Percentiles rank a stretch among this genome's conserved stretches.
These are phyloP conservation scores for Chymomyza fuscimana DNA, from an alignment of 2,888 invertebrate species.

Conservation along the genomic window DNA sequence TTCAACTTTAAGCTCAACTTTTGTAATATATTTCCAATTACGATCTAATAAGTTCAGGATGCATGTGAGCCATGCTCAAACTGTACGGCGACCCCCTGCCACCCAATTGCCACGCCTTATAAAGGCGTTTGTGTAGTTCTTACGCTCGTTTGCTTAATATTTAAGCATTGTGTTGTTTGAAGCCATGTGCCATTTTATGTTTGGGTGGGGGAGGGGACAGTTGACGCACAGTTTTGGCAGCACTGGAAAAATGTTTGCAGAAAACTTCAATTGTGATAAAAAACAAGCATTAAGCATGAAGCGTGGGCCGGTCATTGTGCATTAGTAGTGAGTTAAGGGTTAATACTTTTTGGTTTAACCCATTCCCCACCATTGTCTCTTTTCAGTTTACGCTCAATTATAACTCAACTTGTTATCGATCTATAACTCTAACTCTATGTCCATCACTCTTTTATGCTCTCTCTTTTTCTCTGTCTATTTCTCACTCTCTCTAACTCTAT, in stretches of 20 bases:
- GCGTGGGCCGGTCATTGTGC: slow-evolving; percentile 71
- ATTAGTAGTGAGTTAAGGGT: slow-evolving; percentile 56
- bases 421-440: slow-evolving; percentile 27
- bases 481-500: slow-evolving; percentile 4
- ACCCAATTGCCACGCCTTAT: not conserved
- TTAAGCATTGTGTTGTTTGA: slow-evolving; percentile 45
- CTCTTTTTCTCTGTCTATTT: slow-evolving; percentile 15
- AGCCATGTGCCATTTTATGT: slow-evolving; percentile 49
- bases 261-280: slow-evolving; percentile 10
- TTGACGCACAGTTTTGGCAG: slow-evolving; percentile 37
- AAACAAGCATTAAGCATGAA: slow-evolving; percentile 13
- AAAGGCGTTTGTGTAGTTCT: not conserved
- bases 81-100: not conserved
- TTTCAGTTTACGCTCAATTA: not conserved
- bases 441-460: slow-evolving; percentile 14
- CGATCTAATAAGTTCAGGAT: not conserved
- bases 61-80: slow-evolving; percentile 41
- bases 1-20: slow-evolving; percentile 52
- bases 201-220: slow-evolving; percentile 16
- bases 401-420: not conserved
- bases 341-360: slow-evolving; percentile 11
- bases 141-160: slow-evolving; percentile 55
- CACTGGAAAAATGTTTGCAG: slow-evolving; percentile 22
- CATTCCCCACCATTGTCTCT: not conserved
- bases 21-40: slow-evolving; percentile 73